Conservation (phyloP, 2,797 vertebrate genomes). For the Erithacus rubecula region DNA sequence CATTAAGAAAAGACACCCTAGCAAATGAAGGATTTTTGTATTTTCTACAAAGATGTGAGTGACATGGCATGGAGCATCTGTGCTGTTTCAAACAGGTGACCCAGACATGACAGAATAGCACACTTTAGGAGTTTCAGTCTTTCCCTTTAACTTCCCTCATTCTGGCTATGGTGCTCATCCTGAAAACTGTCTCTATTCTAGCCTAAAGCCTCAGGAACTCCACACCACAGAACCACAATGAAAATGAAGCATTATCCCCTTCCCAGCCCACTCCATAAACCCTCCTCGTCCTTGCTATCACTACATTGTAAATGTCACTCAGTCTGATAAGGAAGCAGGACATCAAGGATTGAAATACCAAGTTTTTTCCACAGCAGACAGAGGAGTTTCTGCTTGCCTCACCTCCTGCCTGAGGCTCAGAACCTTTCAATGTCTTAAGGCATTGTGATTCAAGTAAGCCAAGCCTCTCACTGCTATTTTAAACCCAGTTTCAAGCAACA, state of each 20-base stretch:
- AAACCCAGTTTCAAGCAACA: background rate
- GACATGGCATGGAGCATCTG: too few relatives aligned
- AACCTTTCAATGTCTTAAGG: background rate
- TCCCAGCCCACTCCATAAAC: background rate
- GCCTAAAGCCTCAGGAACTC: background rate
- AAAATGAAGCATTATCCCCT: background rate
- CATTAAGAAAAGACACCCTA: background rate
- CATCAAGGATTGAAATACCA: background rate
- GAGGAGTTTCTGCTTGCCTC: background rate
- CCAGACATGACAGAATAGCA: background rate
- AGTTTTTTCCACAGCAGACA: background rate
- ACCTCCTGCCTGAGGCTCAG: background rate
- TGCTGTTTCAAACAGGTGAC: background rate
- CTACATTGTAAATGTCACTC: background rate
- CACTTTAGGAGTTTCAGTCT: background rate
- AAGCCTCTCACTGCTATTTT: background rate
- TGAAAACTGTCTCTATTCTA: background rate
- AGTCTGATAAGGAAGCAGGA: background rate
- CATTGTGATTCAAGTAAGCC: background rate
- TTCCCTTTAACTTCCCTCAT: background rate
- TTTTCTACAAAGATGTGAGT: background rate
- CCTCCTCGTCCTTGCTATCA: background rate
- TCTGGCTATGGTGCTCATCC: background rate
- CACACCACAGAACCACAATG: background rate
- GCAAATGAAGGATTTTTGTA: background rate